These are phyloP conservation scores for Drosophila basisetae DNA, from an alignment of 2,888 invertebrate genomes.

Conservation along the genomic window DNA sequence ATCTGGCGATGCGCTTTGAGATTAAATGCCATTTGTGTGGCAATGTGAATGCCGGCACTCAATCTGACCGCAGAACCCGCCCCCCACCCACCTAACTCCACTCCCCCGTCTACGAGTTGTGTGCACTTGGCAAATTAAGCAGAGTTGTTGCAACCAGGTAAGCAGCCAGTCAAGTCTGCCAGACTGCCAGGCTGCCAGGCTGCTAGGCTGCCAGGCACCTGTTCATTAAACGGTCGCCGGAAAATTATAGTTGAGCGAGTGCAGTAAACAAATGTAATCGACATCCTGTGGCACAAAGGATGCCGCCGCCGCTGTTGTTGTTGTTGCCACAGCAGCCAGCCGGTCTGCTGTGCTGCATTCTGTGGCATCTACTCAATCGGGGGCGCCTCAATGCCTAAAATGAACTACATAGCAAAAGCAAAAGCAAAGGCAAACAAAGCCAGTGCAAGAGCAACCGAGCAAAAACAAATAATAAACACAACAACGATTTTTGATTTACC, in stretches of 20 bases:
- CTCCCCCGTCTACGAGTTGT: slow-evolving; percentile 12
- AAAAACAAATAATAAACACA: slow-evolving; percentile 75
- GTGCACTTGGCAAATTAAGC: slow-evolving; percentile 61
- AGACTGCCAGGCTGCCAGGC: background rate
- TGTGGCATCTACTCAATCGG: slow-evolving; percentile 19
- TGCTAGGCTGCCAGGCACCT: slow-evolving; percentile 55
- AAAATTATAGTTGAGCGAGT: slow-evolving; percentile 74
- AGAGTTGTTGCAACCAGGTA: slow-evolving; percentile 30
- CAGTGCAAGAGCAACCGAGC: slow-evolving; percentile 21
- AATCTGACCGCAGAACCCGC: slow-evolving; percentile 34
- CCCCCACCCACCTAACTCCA: background rate
- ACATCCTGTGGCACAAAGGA: slow-evolving; percentile 77
- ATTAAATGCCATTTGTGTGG: slow-evolving; percentile 76
- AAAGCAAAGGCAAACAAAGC: slow-evolving; percentile 33
- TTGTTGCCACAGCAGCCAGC: slow-evolving; percentile 21
- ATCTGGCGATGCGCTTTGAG: slow-evolving; percentile 75
- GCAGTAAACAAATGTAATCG: slow-evolving; percentile 79
- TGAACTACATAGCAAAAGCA: slow-evolving; percentile 56
- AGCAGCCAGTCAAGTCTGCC: slow-evolving; percentile 8
- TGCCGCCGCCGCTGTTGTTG: slow-evolving; percentile 47
- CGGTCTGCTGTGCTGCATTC: slow-evolving; percentile 29
- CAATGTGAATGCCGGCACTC: slow-evolving; percentile 52
- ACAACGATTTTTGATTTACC: slow-evolving; percentile 78
- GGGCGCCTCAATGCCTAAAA: slow-evolving; percentile 47
- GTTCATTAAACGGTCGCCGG: slow-evolving; percentile 70